Percentiles rank a stretch among this genome's conserved stretches.
Evolutionary conservation across 2,113 vertebrate species (phyloP).

Genomic region (Cromileptes altivelis): DNA sequence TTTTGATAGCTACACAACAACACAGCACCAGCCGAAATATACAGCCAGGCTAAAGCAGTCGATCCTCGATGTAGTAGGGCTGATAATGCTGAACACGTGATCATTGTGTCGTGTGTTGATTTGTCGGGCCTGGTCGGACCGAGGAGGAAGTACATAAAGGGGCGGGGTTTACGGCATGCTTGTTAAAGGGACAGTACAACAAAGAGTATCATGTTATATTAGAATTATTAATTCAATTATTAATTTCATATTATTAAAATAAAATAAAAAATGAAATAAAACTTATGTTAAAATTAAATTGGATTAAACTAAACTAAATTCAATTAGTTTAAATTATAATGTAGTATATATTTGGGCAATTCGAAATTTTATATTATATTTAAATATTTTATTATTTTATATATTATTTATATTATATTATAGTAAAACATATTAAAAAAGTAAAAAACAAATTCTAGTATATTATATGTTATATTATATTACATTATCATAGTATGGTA

Average conservation of each 20-base stretch:
- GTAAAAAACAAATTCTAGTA: too few relatives aligned
- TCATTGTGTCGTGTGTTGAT: constrained; percentile 23
- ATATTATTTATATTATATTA: too few relatives aligned
- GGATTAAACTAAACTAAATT: too few relatives aligned
- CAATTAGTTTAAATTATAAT: too few relatives aligned
- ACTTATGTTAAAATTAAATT: too few relatives aligned
- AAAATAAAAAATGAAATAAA: too few relatives aligned
- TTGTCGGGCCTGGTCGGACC: constrained; percentile 30
- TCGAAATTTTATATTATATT: too few relatives aligned
- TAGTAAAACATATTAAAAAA: too few relatives aligned
- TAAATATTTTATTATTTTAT: not conserved
- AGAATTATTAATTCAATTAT: too few relatives aligned
- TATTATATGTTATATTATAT: too few relatives aligned
- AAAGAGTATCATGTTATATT: not conserved
- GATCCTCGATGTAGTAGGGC: not conserved
- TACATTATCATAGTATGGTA: not conserved
- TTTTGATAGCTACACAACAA: constrained; percentile 74
- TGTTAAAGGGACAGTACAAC: constrained; percentile 50
- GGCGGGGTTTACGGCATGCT: constrained; percentile 34
- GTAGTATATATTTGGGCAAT: too few relatives aligned
- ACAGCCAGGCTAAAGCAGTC: constrained; percentile 61
- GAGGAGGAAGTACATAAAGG: constrained; percentile 40
- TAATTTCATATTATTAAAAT: too few relatives aligned
- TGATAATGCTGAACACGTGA: fast-evolving
- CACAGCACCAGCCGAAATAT: constrained; percentile 46